Base-by-base conservation (phyloP, 2,113 vertebrate species). In the Prionailurus viverrinus region DNA sequence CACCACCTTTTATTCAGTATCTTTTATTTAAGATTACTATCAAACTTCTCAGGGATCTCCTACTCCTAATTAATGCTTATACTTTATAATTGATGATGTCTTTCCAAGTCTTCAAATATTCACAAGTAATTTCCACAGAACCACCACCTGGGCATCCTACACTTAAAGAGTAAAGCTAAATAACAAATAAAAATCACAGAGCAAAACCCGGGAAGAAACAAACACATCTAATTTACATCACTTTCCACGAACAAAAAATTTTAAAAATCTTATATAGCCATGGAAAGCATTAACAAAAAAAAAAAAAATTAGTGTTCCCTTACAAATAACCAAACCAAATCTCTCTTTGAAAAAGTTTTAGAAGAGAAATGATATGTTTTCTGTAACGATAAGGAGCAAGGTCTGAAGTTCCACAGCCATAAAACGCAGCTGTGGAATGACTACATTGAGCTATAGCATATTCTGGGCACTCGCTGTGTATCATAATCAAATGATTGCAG, bases 401-500 rank as follows among this genome's bases (percentile, higher is more conserved):
- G 14, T 41, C 11, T 41, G 4, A 81, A 53, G 41, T 78, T 83
- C 36, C 33, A 7, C 6, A 58, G 61, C 18, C 45, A 96, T 31
- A 69, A 74, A 95, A 97, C 41, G 95, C 29, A 87, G 19, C 55
- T 91, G 84, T 88, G 78, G 96, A 93, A 95, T 91, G 97, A 65
- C 97, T 97, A 96, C 73, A 69, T 88, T 79, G 97, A 0, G 19
- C 53, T 96, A 51, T 91, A 96, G 90, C 89, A 95, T 94, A 96
- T 97, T 97, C 86, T 91, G 73, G 98, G 92, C 89, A 96, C 85
- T 95, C 83, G 83, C 71, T 82, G 58, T 69, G 98, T 97, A 97
- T 97, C 93, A 97, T 6, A 19, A 29, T 94, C 97, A 98, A 96
- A 97, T 97, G 98, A 86, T 97, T 97, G 96, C 1, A 97, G 95